These are phyloP conservation scores for Spheniscus mendiculus DNA, from an alignment of 2,113 vertebrate genomes.

Conservation along the genomic window DNA sequence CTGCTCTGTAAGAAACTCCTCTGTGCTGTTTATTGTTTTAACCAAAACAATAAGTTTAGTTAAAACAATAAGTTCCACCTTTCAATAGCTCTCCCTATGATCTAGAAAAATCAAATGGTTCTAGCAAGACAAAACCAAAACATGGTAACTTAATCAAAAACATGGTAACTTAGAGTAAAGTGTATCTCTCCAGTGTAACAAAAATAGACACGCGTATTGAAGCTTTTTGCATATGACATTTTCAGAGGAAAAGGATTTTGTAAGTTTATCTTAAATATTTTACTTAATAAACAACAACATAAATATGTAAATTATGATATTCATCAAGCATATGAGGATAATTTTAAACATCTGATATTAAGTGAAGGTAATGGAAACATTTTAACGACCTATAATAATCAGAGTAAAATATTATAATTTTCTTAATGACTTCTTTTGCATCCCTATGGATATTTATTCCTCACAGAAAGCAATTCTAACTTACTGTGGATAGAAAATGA, in stretches of 20 bases:
- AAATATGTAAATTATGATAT: not conserved
- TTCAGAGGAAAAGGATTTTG: not conserved
- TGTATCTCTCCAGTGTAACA: not conserved
- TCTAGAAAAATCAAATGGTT: not conserved
- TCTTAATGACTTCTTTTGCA: not conserved
- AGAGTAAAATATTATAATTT: slow-evolving; percentile 1
- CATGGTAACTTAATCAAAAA: not conserved
- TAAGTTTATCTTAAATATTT: not conserved
- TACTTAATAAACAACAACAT: not conserved
- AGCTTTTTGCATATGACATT: not conserved
- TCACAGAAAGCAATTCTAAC: not conserved
- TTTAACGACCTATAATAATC: not conserved
- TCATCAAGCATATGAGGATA: not conserved
- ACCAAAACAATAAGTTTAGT: not conserved
- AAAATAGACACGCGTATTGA: fast-evolving
- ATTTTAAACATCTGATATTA: slow-evolving; percentile 7
- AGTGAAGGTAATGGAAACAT: not conserved
- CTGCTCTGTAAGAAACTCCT: not conserved
- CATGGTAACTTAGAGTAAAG: not conserved
- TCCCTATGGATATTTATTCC: not conserved
- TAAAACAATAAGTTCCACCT: not conserved
- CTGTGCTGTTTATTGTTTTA: not conserved
- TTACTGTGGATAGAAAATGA: not conserved
- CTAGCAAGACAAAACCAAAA: not conserved
- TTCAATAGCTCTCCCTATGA: not conserved